phyloP scores from a whole-genome alignment of 2,888 invertebrate genomes.

The Zaprionus bogoriensis region DNA sequence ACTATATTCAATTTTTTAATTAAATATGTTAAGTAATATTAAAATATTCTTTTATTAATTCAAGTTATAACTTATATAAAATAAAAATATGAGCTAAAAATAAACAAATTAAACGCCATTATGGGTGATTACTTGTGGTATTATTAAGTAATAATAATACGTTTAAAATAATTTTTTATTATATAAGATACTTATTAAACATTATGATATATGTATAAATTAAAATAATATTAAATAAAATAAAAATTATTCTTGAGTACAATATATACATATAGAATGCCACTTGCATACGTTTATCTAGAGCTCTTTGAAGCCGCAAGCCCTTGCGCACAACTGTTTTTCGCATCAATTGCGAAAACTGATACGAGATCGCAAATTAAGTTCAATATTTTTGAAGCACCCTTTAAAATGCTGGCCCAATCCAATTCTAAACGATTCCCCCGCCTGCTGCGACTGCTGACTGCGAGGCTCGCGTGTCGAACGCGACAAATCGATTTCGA shows the following conservation, averaged over 20 bases:
- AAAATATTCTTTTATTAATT: not conserved
- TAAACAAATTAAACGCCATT: too few species aligned
- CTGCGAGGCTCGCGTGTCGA: constrained; percentile 53
- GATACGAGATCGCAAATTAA: not conserved
- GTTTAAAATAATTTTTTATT: too few species aligned
- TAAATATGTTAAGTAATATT: not conserved
- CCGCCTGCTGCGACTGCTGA: constrained; percentile 28
- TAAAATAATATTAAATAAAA: not conserved
- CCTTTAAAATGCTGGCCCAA: constrained; percentile 43
- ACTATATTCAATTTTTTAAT: too few species aligned
- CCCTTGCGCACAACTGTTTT: not conserved
- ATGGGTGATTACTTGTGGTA: too few species aligned
- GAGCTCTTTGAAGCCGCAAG: too few species aligned
- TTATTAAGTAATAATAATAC: too few species aligned
- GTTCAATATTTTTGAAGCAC: constrained; percentile 40
- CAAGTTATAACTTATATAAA: not conserved
- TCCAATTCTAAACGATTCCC: constrained; percentile 50
- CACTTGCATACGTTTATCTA: not conserved
- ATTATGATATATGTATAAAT: too few species aligned
- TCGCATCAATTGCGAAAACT: not conserved
- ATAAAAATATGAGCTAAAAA: too few species aligned
- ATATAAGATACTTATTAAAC: too few species aligned
- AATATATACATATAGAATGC: too few species aligned
- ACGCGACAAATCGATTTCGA: constrained; percentile 68
- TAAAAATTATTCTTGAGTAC: not conserved